These are phyloP conservation scores for Zaprionus gabonicus DNA, from an alignment of 1,140 invertebrate species.

Conservation along the genomic window DNA sequence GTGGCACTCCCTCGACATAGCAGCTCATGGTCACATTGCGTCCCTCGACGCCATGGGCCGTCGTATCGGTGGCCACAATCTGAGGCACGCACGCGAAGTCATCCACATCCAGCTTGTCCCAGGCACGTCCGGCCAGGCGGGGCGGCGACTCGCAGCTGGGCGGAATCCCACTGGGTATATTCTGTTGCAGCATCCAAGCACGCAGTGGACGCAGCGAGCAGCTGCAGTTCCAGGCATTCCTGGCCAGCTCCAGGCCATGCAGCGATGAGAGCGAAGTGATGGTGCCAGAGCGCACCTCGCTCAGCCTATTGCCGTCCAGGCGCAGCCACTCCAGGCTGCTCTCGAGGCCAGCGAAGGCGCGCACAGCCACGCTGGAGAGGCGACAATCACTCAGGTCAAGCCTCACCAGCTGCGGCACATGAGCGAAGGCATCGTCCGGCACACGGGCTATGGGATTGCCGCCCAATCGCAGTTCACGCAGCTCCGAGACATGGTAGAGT, in stretches of 20 bases:
- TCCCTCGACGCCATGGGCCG: slow-evolving; percentile 87
- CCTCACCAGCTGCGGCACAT: slow-evolving; percentile 89
- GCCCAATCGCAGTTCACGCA: slow-evolving; percentile 90
- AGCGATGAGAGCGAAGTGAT: slow-evolving; percentile 88
- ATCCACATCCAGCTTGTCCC: slow-evolving; percentile 90
- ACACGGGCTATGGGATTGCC: slow-evolving; percentile 90
- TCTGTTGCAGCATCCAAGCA: slow-evolving; percentile 91
- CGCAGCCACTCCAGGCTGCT: slow-evolving; percentile 90
- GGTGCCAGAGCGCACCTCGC: slow-evolving; percentile 87
- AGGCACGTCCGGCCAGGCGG: slow-evolving; percentile 87
- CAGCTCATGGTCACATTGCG: slow-evolving; percentile 91
- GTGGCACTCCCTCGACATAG: slow-evolving; percentile 88
- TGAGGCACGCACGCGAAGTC: slow-evolving; percentile 92
- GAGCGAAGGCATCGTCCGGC: slow-evolving; percentile 88
- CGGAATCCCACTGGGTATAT: slow-evolving; percentile 89
- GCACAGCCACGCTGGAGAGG: slow-evolving; percentile 87
- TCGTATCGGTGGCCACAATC: slow-evolving; percentile 86
- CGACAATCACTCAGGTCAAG: slow-evolving; percentile 90
- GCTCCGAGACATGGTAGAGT: slow-evolving; percentile 89
- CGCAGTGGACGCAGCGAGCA: slow-evolving; percentile 90
- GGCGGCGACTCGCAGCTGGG: slow-evolving; percentile 88
- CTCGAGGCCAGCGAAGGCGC: slow-evolving; percentile 90
- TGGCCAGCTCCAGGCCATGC: slow-evolving; percentile 90
- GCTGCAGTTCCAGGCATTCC: slow-evolving; percentile 93
- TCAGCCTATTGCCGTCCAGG: slow-evolving; percentile 90